Percentiles rank a stretch among this genome's conserved stretches.
phyloP scores from a whole-genome alignment of 2,797 vertebrate species.

The Vireo griseus region DNA sequence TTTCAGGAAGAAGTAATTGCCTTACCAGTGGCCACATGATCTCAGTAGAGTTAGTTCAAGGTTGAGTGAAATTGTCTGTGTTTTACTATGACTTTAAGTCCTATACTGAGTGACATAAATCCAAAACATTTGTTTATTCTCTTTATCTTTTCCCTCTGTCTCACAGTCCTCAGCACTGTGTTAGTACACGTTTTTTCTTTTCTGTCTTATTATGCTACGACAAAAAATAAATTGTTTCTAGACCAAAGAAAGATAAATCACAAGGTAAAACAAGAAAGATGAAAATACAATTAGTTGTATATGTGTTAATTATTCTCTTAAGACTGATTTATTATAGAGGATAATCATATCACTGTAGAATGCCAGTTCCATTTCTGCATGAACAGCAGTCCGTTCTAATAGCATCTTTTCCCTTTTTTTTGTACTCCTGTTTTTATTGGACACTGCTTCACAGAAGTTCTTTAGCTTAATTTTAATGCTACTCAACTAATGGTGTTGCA shows the following conservation, averaged over 20 bases:
- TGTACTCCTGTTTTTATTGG: neutral
- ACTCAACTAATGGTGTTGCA: neutral
- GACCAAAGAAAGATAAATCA: neutral
- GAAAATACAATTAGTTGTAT: neutral
- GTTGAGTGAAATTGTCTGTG: neutral
- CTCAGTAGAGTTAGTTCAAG: neutral
- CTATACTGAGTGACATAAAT: neutral
- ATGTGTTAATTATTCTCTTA: neutral
- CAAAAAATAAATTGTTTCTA: neutral
- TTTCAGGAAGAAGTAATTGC: neutral
- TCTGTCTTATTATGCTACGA: neutral
- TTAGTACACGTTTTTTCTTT: neutral
- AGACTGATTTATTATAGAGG: neutral
- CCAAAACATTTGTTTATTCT: neutral
- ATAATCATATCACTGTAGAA: neutral
- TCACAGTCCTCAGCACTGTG: neutral
- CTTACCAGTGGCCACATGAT: neutral
- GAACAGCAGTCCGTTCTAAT: neutral
- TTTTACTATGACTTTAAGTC: neutral
- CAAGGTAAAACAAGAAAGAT: neutral
- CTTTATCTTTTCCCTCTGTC: neutral
- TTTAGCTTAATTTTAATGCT: neutral
- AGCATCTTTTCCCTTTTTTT: rapidly evolving
- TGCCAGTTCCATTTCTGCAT: neutral
- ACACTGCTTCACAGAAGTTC: neutral